A percentile compares a stretch with the other conserved stretches of the same genome.
These are phyloP conservation scores for Drosophila prolongata DNA, from an alignment of 2,888 invertebrate genomes.

Conservation along the genomic window DNA sequence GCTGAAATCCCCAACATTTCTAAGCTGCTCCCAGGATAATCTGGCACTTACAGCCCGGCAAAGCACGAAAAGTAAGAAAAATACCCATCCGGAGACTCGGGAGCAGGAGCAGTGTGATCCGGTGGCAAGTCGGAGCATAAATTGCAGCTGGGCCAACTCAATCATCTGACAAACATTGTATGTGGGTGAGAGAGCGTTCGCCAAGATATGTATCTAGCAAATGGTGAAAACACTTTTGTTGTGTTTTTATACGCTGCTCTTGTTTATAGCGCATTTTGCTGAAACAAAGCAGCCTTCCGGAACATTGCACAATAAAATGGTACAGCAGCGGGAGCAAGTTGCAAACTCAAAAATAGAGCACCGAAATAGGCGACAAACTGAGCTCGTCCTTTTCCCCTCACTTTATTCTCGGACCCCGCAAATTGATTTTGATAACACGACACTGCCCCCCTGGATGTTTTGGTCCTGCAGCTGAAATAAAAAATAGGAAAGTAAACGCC, in stretches of 20 bases:
- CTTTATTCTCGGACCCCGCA: slow-evolving; percentile 35
- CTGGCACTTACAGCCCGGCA: slow-evolving; percentile 25
- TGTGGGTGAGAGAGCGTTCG: slow-evolving; percentile 7
- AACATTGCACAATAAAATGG: slow-evolving; percentile 75
- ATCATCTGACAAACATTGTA: slow-evolving; percentile 68
- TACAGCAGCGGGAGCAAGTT: slow-evolving; percentile 46
- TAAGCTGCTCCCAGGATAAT: slow-evolving; percentile 26
- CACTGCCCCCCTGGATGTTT: slow-evolving; percentile 8
- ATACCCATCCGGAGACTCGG: slow-evolving; percentile 9
- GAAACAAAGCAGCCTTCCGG: slow-evolving; percentile 77
- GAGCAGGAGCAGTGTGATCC: background rate
- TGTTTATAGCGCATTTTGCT: slow-evolving; percentile 70
- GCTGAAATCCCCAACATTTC: slow-evolving; percentile 9
- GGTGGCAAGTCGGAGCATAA: slow-evolving; percentile 24
- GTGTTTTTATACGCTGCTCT: slow-evolving; percentile 56
- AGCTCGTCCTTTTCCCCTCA: slow-evolving; percentile 2
- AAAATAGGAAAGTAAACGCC: slow-evolving; percentile 46
- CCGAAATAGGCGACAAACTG: slow-evolving; percentile 67
- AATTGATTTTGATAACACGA: slow-evolving; percentile 71
- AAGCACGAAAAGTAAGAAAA: slow-evolving; percentile 34
- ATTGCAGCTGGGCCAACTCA: slow-evolving; percentile 55
- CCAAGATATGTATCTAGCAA: slow-evolving; percentile 31
- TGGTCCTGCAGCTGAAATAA: slow-evolving; percentile 26
- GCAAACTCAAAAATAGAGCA: slow-evolving; percentile 72
- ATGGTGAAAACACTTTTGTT: slow-evolving; percentile 25